phyloP scores from a whole-genome alignment of 2,797 vertebrate species.

The Myotis pilosus region DNA sequence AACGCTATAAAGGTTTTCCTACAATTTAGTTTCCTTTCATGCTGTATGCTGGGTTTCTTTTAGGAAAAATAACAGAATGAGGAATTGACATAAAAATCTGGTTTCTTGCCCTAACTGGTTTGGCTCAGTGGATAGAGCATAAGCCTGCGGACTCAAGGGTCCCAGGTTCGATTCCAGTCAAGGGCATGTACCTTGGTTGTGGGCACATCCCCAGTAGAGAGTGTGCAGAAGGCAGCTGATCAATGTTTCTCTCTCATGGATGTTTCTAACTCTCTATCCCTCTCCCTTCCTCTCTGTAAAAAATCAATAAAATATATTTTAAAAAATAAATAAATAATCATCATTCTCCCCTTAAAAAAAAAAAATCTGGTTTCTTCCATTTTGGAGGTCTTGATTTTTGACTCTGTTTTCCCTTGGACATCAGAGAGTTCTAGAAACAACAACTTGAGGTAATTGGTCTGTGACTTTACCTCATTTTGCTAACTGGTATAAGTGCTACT shows the following conservation, averaged over 20 bases:
- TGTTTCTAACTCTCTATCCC: too few species aligned
- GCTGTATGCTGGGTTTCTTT: background rate
- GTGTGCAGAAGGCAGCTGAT: too few species aligned
- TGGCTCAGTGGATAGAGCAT: too few species aligned
- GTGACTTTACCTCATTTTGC: slow-evolving; percentile 12
- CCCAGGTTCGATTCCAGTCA: too few species aligned
- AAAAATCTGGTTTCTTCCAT: background rate
- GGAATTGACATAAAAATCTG: background rate
- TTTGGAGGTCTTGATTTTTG: background rate
- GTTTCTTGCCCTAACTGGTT: background rate
- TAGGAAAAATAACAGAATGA: background rate
- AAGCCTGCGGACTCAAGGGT: too few species aligned
- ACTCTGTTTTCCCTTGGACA: background rate
- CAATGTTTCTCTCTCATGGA: too few species aligned
- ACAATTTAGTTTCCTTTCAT: background rate
- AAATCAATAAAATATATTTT: too few species aligned
- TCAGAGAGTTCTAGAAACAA: background rate
- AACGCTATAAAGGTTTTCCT: background rate
- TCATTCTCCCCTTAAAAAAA: too few species aligned
- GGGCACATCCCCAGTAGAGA: too few species aligned
- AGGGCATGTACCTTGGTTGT: too few species aligned
- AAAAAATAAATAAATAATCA: too few species aligned
- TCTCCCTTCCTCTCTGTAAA: too few species aligned
- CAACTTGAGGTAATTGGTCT: background rate
- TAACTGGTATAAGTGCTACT: background rate